Evolutionary conservation across 2,797 vertebrate genomes (phyloP), one percentile per base, ranked within the genome.

Genomic region (Parauchenoglanis punctatus): DNA sequence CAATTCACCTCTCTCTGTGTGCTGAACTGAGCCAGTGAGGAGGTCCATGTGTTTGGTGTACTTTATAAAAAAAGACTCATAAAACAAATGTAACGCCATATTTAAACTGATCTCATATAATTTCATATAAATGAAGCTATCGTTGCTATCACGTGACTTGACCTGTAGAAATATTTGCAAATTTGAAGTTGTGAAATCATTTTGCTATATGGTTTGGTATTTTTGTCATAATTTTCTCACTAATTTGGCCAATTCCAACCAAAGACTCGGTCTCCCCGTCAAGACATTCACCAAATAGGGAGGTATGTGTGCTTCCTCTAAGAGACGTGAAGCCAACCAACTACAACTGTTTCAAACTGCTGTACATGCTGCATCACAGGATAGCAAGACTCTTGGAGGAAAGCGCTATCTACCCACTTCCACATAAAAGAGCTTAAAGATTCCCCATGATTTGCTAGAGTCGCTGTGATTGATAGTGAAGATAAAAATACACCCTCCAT

Each of bases 1-100:
- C 87, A 84, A 44, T 80, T 63, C 67, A 6, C 85, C 81, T 84
- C 65, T 65, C 59, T 81, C 20, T 65, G n/a, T 86, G 83, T 59
- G 59, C 63, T 17, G 80, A 59, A 52, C 25, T 23, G 23, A 58
- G 65, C 59, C n/a, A 25, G 61, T 31, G 54, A 40, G 49, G 20
- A 31, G 56, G 25, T 58, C 68, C 72, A 18, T 52, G 77, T 15
- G 49, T 59, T 85, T 63, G 52, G 40, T 82, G 20, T 12, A 35
- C 28, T 56, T 56, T 11, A 44, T 12, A 23, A 56, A 35, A 52
- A 15, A 28, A 52, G 4, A 11, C 0, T 73, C 5, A 73, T 13
- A 28, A 70, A 28, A 54, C 13, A 35, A 59, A 40, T 46, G 6
- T 11, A 58, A 78, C 1, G 2, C 28, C 25, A 20, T 77, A 54